These are phyloP conservation scores for Coptodon rendalli DNA, from an alignment of 2,113 vertebrate genomes.

Conservation along the genomic window DNA sequence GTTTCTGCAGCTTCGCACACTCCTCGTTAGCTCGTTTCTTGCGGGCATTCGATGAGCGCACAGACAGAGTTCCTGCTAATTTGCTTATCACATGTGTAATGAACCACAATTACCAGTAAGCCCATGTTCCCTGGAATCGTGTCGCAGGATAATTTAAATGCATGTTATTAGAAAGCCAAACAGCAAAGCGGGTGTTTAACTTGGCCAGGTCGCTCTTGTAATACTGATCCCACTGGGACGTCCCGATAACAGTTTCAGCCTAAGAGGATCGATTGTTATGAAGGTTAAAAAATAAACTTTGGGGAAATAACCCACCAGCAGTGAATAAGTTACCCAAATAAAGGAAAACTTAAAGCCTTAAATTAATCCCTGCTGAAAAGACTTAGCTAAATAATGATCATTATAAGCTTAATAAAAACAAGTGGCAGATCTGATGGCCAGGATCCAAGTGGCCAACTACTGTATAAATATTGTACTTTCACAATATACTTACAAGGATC, in stretches of 20 bases:
- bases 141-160: not conserved
- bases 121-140: not conserved
- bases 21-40: not conserved
- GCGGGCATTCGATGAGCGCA: not conserved
- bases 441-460: not conserved
- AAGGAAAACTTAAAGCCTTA: not conserved
- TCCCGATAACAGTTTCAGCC: not conserved
- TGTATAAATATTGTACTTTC: not conserved
- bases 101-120: not conserved
- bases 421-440: not conserved
- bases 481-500: not conserved
- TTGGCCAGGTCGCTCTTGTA: not conserved
- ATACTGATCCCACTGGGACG: not conserved
- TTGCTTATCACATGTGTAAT: not conserved
- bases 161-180: not conserved
- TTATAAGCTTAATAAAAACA: not conserved
- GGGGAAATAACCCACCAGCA: not conserved
- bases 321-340: accelerated
- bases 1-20: not conserved
- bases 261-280: not conserved
- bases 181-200: not conserved
- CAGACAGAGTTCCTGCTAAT: not conserved
- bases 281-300: not conserved
- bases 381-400: not conserved
- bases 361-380: not conserved